Conservation (phyloP, 2,113 vertebrate species). For the Cephalopholis sonnerati region DNA sequence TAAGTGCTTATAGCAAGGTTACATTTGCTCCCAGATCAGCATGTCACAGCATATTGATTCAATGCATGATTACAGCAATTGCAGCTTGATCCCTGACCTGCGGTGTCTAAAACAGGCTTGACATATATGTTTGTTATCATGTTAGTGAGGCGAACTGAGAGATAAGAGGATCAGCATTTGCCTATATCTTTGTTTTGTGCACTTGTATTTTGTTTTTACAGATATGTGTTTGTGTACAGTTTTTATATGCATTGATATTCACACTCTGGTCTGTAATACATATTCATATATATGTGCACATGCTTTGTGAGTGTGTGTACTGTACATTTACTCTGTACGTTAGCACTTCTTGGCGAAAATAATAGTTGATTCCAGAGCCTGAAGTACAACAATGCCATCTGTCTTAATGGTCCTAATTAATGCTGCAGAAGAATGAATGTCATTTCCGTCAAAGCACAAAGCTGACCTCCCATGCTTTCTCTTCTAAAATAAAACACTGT, state of each 20-base stretch:
- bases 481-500: neutral
- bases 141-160: neutral
- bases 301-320: constrained; percentile 18
- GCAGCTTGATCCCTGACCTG: constrained; percentile 20
- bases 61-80: constrained; percentile 4
- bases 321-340: neutral
- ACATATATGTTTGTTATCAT: constrained; percentile 1
- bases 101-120: constrained; percentile 3
- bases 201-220: neutral
- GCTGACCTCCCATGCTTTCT: constrained; percentile 6
- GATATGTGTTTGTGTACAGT: constrained; percentile 10
- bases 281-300: constrained; percentile 1
- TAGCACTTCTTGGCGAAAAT: neutral
- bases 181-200: neutral
- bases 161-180: neutral
- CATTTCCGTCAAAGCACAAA: constrained; percentile 11
- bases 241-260: constrained; percentile 29
- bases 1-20: neutral
- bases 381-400: constrained; percentile 77
- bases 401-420: constrained; percentile 64
- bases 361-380: neutral
- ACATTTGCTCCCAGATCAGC: constrained; percentile 59
- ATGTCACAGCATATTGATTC: constrained; percentile 51
- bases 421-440: constrained; percentile 32
- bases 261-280: neutral